A percentile compares a stretch with the other conserved stretches of the same genome.
Evolutionary conservation across 1,140 invertebrate species (phyloP).

Genomic region (Tetranychus cinnabarinus): DNA sequence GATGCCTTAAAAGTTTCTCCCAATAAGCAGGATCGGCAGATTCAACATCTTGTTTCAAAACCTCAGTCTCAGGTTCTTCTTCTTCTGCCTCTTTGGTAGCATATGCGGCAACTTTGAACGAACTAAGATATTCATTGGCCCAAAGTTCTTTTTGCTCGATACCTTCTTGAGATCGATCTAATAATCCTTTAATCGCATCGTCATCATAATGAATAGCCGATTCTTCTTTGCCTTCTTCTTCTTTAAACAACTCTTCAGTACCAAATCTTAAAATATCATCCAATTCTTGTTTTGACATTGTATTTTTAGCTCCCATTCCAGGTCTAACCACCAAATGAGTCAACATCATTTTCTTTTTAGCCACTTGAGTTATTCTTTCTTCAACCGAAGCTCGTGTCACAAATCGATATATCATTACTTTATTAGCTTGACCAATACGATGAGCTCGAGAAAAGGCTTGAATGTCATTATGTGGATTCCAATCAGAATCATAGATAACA

Average conservation of each 20-base stretch:
- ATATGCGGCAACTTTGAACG: slow-evolving; percentile 86
- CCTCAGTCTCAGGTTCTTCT: slow-evolving; percentile 85
- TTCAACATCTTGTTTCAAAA: slow-evolving; percentile 91
- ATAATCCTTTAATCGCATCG: slow-evolving; percentile 65
- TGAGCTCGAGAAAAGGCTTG: slow-evolving; percentile 97
- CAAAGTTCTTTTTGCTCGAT: slow-evolving; percentile 96
- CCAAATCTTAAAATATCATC: slow-evolving; percentile 98
- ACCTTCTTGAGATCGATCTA: slow-evolving; percentile 78
- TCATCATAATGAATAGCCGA: slow-evolving; percentile 84
- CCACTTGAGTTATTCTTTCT: slow-evolving; percentile 88
- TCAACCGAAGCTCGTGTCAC: slow-evolving; percentile 97
- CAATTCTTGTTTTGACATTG: slow-evolving; percentile 95
- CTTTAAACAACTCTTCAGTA: slow-evolving; percentile 96
- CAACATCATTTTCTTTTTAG: slow-evolving; percentile 99
- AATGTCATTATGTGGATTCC: slow-evolving; percentile 99
- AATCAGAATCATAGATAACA: slow-evolving; percentile 97
- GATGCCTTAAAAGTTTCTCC: slow-evolving; percentile 92
- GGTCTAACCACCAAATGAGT: slow-evolving; percentile 91
- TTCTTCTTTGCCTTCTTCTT: slow-evolving; percentile 24
- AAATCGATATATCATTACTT: slow-evolving; percentile 99
- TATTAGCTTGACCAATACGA: slow-evolving; percentile 95
- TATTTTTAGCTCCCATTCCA: slow-evolving; percentile 73
- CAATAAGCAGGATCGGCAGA: slow-evolving; percentile 98
- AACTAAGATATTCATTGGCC: slow-evolving; percentile 97
- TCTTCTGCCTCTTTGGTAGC: slow-evolving; percentile 83